Percentiles rank a stretch among this genome's conserved stretches.
phyloP scores from a whole-genome alignment of 2,888 invertebrate species.

The Lasiommata megera region DNA sequence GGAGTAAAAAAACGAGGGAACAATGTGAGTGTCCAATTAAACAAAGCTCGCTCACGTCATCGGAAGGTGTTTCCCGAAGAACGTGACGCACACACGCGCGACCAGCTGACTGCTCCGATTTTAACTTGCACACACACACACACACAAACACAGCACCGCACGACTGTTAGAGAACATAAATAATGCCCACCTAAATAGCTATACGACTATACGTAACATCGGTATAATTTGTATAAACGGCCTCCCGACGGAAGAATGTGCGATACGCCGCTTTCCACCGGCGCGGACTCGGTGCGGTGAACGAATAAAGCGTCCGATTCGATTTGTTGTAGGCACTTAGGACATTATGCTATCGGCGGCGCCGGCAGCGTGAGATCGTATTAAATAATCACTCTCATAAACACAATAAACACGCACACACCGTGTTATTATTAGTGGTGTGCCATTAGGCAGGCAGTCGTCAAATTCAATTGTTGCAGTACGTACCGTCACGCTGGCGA shows the following conservation, averaged over 20 bases:
- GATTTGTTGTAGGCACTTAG: conserved; percentile 51
- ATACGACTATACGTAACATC: conserved; percentile 77
- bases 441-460: conserved; percentile 32
- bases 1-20: conserved; percentile 62
- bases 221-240: conserved; percentile 79
- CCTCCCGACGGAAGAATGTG: conserved; percentile 66
- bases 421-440: conserved; percentile 45
- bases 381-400: conserved; percentile 71
- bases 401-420: conserved; percentile 56
- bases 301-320: conserved; percentile 59
- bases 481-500: no score
- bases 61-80: conserved; percentile 82
- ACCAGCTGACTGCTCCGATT: conserved; percentile 82
- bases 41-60: conserved; percentile 78
- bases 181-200: conserved; percentile 80
- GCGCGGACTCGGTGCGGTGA: conserved; percentile 60
- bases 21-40: conserved; percentile 80
- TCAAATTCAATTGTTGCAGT: conserved; percentile 12
- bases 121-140: conserved; percentile 52
- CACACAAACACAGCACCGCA: conserved; percentile 52
- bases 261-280: conserved; percentile 68
- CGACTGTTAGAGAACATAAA: conserved; percentile 81
- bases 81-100: conserved; percentile 68
- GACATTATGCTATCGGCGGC: conserved; percentile 50
- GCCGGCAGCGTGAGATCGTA: conserved; percentile 61